Evolutionary conservation across 2,797 vertebrate genomes (phyloP).

Genomic region (Cynopterus sphinx): DNA sequence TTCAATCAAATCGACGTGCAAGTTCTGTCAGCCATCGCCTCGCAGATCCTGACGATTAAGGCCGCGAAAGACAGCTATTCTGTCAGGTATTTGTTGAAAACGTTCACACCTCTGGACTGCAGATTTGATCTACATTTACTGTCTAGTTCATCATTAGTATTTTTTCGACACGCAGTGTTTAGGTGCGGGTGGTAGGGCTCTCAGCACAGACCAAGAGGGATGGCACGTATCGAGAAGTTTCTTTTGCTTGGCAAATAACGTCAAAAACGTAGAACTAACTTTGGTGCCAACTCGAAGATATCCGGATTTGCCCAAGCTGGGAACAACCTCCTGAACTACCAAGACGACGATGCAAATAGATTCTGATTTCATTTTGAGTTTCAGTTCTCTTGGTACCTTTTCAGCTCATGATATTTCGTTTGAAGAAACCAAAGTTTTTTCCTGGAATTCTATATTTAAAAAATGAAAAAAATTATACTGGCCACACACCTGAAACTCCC

Average conservation of each 20-base stretch:
- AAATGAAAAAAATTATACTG: not conserved
- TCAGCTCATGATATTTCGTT: not conserved
- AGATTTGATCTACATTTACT: not conserved
- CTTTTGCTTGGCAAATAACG: not conserved
- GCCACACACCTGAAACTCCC: not conserved
- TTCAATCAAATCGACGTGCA: slow-evolving; percentile 82
- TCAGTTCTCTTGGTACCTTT: not conserved
- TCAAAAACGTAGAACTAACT: not conserved
- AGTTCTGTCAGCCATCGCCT: slow-evolving; percentile 82
- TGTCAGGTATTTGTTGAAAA: slow-evolving; percentile 76
- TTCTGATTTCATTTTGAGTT: not conserved
- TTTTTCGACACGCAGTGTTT: not conserved
- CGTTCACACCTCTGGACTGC: not conserved
- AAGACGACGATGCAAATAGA: not conserved
- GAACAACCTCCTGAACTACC: not conserved
- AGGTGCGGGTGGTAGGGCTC: not conserved
- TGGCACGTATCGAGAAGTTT: not conserved
- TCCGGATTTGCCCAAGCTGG: not conserved
- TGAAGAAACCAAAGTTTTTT: slow-evolving; percentile 8
- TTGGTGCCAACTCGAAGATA: not conserved
- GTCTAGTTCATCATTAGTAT: not conserved
- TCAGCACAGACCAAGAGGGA: not conserved
- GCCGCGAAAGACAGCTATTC: slow-evolving; percentile 81
- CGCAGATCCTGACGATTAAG: slow-evolving; percentile 83
- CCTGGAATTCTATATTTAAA: not conserved